Conservation (phyloP, 2,888 invertebrate species). For the Leucozona laternaria region DNA sequence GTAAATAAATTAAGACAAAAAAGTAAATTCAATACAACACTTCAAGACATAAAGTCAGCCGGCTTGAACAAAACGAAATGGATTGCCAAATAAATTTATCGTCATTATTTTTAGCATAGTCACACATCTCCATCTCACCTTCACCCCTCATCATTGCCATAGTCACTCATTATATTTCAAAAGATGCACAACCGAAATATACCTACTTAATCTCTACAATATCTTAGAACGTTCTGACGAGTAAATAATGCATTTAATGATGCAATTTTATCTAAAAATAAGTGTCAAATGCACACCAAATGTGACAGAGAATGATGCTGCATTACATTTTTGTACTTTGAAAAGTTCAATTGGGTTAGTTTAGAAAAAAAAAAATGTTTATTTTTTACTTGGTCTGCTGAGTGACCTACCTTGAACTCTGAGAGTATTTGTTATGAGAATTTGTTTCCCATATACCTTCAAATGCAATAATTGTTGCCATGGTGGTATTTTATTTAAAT, state of each 20-base stretch:
- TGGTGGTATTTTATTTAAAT: not conserved
- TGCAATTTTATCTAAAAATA: conserved; percentile 54
- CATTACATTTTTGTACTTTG: conserved; percentile 13
- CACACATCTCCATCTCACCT: conserved; percentile 8
- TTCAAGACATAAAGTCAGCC: not conserved
- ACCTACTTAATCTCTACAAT: not conserved
- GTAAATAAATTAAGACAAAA: not conserved
- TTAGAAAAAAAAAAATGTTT: not conserved
- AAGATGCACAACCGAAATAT: conserved; percentile 12
- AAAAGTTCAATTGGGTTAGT: conserved; percentile 5
- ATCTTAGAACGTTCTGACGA: conserved; percentile 25
- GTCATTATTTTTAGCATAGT: conserved; percentile 28
- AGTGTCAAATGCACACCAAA: conserved; percentile 21
- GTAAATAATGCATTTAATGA: conserved; percentile 60
- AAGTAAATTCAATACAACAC: not conserved
- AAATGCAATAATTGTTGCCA: conserved; percentile 1
- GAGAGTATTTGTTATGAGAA: not conserved
- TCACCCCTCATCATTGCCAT: not conserved
- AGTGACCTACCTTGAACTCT: conserved; percentile 28
- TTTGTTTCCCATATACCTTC: not conserved
- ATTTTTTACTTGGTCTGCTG: not conserved
- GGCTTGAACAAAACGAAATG: not conserved
- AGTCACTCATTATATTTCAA: conserved; percentile 6
- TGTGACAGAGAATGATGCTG: conserved; percentile 22
- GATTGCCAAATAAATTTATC: conserved; percentile 24